Evolutionary conservation across 1,140 invertebrate species (phyloP).

Genomic region (Parasteatoda tepidariorum): DNA sequence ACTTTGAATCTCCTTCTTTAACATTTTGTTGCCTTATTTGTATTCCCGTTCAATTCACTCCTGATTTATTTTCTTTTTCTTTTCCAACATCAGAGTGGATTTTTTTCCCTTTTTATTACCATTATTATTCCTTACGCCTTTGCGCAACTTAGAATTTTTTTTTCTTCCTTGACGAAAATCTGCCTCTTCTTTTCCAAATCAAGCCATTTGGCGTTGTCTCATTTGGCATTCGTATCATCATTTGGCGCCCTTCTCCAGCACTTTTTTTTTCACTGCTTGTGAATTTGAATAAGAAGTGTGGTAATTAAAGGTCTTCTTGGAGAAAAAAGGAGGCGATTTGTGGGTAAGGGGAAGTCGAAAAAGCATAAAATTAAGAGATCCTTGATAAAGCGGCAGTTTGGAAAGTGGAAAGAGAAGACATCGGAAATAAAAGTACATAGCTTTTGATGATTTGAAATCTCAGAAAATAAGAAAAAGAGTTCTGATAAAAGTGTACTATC

Average conservation of each 20-base stretch:
- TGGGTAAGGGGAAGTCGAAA: no score
- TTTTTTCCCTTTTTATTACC: not conserved
- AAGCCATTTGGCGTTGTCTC: not conserved
- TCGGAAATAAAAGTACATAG: no score
- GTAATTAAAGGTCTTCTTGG: not conserved
- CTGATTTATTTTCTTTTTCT: no score
- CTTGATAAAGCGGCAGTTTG: no score
- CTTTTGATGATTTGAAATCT: no score
- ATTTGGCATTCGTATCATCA: slow-evolving; percentile 24
- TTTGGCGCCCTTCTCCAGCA: not conserved
- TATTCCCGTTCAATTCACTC: no score
- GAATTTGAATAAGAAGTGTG: not conserved
- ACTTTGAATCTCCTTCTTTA: not conserved
- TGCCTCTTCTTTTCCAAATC: slow-evolving; percentile 1
- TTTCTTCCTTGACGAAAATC: not conserved
- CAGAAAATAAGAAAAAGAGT: no score
- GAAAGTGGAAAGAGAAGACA: no score
- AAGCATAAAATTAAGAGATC: no score
- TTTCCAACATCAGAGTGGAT: not conserved
- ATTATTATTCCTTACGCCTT: not conserved
- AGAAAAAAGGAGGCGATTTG: not conserved
- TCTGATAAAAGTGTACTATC: no score
- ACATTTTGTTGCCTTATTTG: slow-evolving; percentile 10
- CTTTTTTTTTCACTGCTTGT: not conserved
- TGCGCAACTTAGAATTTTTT: not conserved